Evolutionary conservation across 2,888 invertebrate species (phyloP).

Genomic region (Melinaea marsaeus): DNA sequence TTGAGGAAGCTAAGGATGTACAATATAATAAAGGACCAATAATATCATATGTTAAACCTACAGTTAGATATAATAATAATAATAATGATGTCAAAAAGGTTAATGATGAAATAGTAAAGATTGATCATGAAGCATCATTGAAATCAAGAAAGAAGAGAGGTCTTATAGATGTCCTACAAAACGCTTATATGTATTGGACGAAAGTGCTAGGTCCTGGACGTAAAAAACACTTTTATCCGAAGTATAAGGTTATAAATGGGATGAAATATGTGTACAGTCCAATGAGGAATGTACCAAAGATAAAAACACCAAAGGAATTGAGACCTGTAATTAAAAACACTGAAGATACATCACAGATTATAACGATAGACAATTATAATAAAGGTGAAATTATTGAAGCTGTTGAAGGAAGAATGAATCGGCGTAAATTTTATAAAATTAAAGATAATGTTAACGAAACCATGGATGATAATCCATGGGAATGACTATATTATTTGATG

Average conservation of each 20-base stretch:
- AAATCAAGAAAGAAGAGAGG: constrained; percentile 55
- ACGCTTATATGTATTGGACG: constrained; percentile 60
- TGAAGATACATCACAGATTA: constrained; percentile 37
- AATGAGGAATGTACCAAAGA: constrained; percentile 42
- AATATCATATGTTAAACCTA: constrained; percentile 48
- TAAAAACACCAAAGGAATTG: constrained; percentile 49
- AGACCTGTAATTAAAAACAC: constrained; percentile 22
- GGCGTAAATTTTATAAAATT: constrained; percentile 55
- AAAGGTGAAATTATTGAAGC: constrained; percentile 67
- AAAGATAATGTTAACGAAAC: constrained; percentile 58
- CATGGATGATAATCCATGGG: constrained; percentile 67
- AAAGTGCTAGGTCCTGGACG: constrained; percentile 50
- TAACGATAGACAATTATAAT: constrained; percentile 61
- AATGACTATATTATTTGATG: constrained; percentile 73
- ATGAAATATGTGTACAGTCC: constrained; percentile 63
- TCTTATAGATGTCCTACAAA: constrained; percentile 57
- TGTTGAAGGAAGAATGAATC: constrained; percentile 54
- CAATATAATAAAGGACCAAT: constrained; percentile 39
- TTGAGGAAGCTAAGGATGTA: constrained; percentile 41
- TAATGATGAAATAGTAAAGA: constrained; percentile 32
- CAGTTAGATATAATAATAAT: constrained; percentile 39
- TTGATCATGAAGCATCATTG: constrained; percentile 23
- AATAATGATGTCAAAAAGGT: constrained; percentile 29
- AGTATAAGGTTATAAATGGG: constrained; percentile 60
- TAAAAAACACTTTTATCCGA: constrained; percentile 45